Conservation (phyloP, 2,113 vertebrate genomes). For the Gnathochromis pfefferi region DNA sequence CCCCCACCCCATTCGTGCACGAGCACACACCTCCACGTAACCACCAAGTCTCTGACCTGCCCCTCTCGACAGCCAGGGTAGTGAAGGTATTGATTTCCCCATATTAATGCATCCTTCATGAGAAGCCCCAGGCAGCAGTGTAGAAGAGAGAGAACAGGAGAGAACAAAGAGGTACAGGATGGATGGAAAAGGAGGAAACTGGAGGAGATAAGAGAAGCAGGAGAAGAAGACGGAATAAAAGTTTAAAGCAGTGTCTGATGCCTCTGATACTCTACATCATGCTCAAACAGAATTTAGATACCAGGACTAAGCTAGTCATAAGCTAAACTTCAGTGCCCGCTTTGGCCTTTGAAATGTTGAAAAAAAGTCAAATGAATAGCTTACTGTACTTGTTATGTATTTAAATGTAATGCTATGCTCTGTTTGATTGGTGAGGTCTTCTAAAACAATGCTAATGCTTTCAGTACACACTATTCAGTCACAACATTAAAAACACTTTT, state of each 20-base stretch:
- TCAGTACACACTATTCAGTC: not conserved
- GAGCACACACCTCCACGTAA: not conserved
- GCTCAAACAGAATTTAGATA: not conserved
- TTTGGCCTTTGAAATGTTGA: slow-evolving; percentile 5
- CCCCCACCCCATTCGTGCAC: not conserved
- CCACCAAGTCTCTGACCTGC: not conserved
- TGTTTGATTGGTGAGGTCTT: not conserved
- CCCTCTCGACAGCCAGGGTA: not conserved
- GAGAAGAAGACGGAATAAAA: not conserved
- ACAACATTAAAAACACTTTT: not conserved
- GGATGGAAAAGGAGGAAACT: not conserved
- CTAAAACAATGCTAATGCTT: not conserved
- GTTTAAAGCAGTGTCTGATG: not conserved
- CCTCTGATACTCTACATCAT: slow-evolving; percentile 2
- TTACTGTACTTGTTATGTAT: not conserved
- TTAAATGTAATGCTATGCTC: not conserved
- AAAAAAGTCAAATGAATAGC: not conserved
- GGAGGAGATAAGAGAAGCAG: not conserved
- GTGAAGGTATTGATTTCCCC: slow-evolving; percentile 48
- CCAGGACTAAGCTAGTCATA: not conserved
- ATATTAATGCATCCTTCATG: slow-evolving; percentile 42
- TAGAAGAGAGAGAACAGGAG: not conserved
- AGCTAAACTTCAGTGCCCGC: not conserved
- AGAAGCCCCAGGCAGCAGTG: slow-evolving; percentile 23
- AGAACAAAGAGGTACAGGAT: not conserved